Percentiles rank a stretch among this genome's conserved stretches.
phyloP scores from a whole-genome alignment of 2,797 vertebrate genomes.

The Centropyge bicolor region DNA sequence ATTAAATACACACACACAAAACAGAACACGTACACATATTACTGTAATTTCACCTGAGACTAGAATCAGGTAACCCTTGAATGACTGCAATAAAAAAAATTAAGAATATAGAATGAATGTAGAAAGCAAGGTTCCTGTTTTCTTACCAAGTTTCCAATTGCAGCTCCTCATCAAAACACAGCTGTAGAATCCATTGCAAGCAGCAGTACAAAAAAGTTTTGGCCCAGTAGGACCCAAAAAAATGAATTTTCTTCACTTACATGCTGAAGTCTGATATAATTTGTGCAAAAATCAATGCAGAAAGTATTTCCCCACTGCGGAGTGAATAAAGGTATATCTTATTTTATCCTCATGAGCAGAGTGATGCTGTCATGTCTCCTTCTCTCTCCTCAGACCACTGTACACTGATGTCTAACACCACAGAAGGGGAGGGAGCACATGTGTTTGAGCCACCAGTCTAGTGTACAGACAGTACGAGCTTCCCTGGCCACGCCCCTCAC shows the following conservation, averaged over 20 bases:
- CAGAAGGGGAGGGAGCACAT: not conserved
- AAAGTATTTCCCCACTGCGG: no score
- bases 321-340: no score
- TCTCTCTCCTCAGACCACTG: conserved; percentile 2
- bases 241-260: not conserved
- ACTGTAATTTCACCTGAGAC: not conserved
- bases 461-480: not conserved
- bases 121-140: not conserved
- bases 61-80: not conserved
- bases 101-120: no score
- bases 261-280: conserved; percentile 8
- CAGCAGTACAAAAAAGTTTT: not conserved
- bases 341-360: not conserved
- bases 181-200: not conserved
- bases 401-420: not conserved
- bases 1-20: not conserved
- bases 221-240: conserved; percentile 3
- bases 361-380: not conserved
- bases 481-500: conserved; percentile 43
- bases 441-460: not conserved
- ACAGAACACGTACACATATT: not conserved
- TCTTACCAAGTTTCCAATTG: conserved; percentile 65
- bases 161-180: conserved; percentile 47
- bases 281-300: not conserved
- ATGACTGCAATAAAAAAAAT: not conserved